A percentile compares a stretch with the other conserved stretches of the same genome.
Evolutionary conservation across 2,888 invertebrate genomes (phyloP).

Genomic region (Andrena minutula): DNA sequence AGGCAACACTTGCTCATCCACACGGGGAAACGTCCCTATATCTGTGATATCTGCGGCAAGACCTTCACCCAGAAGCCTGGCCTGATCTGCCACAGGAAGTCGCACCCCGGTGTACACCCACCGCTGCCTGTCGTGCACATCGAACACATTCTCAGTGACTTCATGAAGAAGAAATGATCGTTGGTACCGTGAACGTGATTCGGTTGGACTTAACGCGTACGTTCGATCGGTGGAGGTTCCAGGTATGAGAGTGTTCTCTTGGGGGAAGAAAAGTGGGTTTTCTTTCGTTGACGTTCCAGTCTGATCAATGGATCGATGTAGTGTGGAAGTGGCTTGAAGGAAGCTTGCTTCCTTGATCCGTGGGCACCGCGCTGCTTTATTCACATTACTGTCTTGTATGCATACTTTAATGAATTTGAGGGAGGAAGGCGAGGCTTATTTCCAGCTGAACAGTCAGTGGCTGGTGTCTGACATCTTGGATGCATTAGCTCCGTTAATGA

Average conservation of each 20-base stretch:
- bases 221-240: not conserved
- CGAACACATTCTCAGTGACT: slow-evolving; percentile 73
- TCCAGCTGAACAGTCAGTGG: not conserved
- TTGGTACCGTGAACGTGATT: not conserved
- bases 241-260: not conserved
- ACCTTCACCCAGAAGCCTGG: slow-evolving; percentile 74
- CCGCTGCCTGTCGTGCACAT: slow-evolving; percentile 74
- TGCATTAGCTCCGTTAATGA: too few species aligned
- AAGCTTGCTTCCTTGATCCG: not conserved
- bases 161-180: slow-evolving; percentile 71
- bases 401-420: not conserved
- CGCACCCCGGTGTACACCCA: slow-evolving; percentile 72
- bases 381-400: slow-evolving; percentile 1
- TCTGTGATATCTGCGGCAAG: slow-evolving; percentile 75
- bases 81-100: slow-evolving; percentile 75
- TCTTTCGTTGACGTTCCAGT: not conserved
- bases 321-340: not conserved
- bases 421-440: not conserved
- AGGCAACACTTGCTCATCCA: slow-evolving; percentile 73
- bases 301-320: not conserved
- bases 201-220: not conserved
- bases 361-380: not conserved
- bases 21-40: slow-evolving; percentile 72
- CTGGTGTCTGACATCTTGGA: not conserved
- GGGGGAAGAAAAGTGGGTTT: not conserved